phyloP scores from a whole-genome alignment of 2,888 invertebrate genomes.

The Oconnorella tubifera region DNA sequence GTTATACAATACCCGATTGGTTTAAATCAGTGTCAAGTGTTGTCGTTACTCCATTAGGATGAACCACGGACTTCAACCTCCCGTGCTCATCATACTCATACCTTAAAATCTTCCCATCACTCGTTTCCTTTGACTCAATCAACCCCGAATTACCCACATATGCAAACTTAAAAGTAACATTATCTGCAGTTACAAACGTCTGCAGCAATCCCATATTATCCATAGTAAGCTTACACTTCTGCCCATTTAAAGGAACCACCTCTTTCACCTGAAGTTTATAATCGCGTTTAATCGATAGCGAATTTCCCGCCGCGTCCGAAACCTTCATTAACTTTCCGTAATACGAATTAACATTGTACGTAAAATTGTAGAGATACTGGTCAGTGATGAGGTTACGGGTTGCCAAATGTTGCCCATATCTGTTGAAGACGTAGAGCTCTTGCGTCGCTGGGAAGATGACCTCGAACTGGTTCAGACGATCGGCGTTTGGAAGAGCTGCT shows the following conservation, averaged over 20 bases:
- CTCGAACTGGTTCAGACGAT: slow-evolving; percentile 66
- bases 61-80: slow-evolving; percentile 71
- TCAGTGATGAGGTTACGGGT: slow-evolving; percentile 94
- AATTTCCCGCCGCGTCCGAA: slow-evolving; percentile 82
- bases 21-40: slow-evolving; percentile 54
- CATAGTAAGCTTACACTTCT: slow-evolving; percentile 67
- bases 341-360: slow-evolving; percentile 93
- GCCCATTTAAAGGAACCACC: slow-evolving; percentile 56
- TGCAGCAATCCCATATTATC: slow-evolving; percentile 88
- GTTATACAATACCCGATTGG: slow-evolving; percentile 47
- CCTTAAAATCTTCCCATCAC: slow-evolving; percentile 60
- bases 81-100: slow-evolving; percentile 74
- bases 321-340: slow-evolving; percentile 90
- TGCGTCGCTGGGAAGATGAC: slow-evolving; percentile 89
- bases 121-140: slow-evolving; percentile 61
- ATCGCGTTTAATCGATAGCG: slow-evolving; percentile 79
- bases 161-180: slow-evolving; percentile 88
- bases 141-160: slow-evolving; percentile 84
- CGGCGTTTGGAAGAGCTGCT: slow-evolving; percentile 39
- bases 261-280: slow-evolving; percentile 79
- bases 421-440: slow-evolving; percentile 66
- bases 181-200: slow-evolving; percentile 80
- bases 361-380: slow-evolving; percentile 87
- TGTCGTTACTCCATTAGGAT: slow-evolving; percentile 89
- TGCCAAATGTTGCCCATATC: slow-evolving; percentile 89